Base-by-base conservation (phyloP, 2,797 vertebrate genomes). In the Lutra lutra region DNA sequence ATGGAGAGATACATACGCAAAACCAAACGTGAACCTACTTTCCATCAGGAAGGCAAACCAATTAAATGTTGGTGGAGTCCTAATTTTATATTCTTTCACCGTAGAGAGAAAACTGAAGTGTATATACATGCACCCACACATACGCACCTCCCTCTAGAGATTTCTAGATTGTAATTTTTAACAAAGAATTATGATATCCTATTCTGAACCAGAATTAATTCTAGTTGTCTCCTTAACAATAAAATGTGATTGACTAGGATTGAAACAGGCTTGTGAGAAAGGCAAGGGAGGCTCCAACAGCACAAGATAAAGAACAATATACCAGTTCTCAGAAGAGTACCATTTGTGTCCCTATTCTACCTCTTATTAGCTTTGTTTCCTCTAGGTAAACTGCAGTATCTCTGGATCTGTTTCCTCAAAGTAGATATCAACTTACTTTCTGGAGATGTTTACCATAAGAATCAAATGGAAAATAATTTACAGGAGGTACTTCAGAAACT, bases 391-490 rank as follows among this genome's bases (percentile, higher is more conserved):
- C 11, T 51, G 40, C 54, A 85, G 4, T 60, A 9, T 58, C 68
- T 88, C 48, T 88, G 43, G 12, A 80, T 70, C 73, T 84, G 10
- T 62, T 77, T 72, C 73, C 27, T 91, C 40, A 6, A 95, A 43
- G 15, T 43, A 32, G 27, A 54, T 35, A 66, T 46, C 4, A 70
- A 20, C 35, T 17, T 48, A 85, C 51, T 92, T 72, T 86, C 10
- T 46, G 9, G 13, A 84, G 21, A 77, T 75, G 27, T 58, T 85
- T 83, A 91, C 4, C 58, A 0, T 94, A 46, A 95, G 32, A 92
- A 72, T 29, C 48, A 92, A 90, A 92, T 25, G 56, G 38, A 80
- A 96, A 97, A 78, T n/a, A 89, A 89, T 51, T 40, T 84, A 94
- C 3, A 43, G 13, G 43, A 64, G 14, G 58, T 20, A 96, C 11